Base-by-base conservation (phyloP, 2,888 invertebrate species). In the Drosophila mettleri region DNA sequence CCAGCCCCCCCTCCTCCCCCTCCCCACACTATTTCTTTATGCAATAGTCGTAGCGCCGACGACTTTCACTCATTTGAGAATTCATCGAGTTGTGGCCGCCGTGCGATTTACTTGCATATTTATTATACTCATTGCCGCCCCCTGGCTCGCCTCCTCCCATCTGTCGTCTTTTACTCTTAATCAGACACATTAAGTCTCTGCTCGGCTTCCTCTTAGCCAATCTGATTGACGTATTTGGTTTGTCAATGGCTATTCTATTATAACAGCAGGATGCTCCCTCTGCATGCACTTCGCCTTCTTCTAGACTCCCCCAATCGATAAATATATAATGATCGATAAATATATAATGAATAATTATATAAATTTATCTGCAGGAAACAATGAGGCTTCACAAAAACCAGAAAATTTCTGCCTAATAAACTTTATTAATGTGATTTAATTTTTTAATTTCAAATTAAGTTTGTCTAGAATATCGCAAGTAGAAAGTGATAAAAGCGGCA, bases 61-160 rank as follows among this genome's bases (percentile, higher is more conserved):
- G 66, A 84, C 84, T 84, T 84, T 84, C 86, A 78, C 84, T 84
- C 78, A 79, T 83, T 85, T 84, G 79, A 81, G 86, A 84, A 84
- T 84, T 73, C 83, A 84, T 80, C 64, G 79, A 82, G 69, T 69
- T 74, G 80, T 54, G 58, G 70, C 41, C 52, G 46, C 59, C 70
- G 60, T 71, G 75, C 75, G 62, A 75, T 78, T 67, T 64, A 64
- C 52, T 58, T 67, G 72, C 77, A 54, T 68, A 72, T 65, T 72
- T 69, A 78, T 69, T 27, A 55, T 52, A 39, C 16, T 58, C 57
- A 43, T 34, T 48, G 62, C 3, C 18, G 1, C 10, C n/a, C 14
- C 14, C 14, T n/a, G n/a, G n/a, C n/a, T n/a, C n/a, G n/a, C 14
- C 18, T 12, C 7, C 46, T 16, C 2, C 43, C 43, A 7, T 9